phyloP scores from a whole-genome alignment of 2,888 invertebrate species.

The Coecobrya sp. region DNA sequence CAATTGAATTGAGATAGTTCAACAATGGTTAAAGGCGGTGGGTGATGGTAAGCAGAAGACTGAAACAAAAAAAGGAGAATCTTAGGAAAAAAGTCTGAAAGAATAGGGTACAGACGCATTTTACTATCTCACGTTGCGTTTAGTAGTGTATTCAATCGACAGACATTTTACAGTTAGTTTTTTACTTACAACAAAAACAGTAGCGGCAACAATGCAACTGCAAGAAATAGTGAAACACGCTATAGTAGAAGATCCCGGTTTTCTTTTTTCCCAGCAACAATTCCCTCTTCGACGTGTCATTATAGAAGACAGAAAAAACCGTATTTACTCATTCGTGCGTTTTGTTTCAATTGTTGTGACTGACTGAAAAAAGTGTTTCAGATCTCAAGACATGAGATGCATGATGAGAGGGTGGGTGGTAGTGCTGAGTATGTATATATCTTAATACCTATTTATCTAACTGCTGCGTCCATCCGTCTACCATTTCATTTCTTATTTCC shows the following conservation, averaged over 20 bases:
- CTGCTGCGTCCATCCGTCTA: not conserved
- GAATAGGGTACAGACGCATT: conserved; percentile 38
- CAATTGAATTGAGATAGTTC: conserved; percentile 40
- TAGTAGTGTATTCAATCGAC: conserved; percentile 1
- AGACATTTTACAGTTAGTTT: conserved; percentile 49
- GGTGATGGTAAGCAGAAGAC: conserved; percentile 17
- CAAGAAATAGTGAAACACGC: conserved; percentile 6
- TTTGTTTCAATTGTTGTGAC: conserved; percentile 34
- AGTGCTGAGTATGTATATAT: not conserved
- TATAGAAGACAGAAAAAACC: not conserved
- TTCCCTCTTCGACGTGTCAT: conserved; percentile 40
- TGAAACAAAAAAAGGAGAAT: conserved; percentile 27
- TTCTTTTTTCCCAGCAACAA: conserved; percentile 44
- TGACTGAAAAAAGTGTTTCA: conserved; percentile 20
- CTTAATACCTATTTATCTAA: not conserved
- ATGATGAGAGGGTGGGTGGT: not conserved
- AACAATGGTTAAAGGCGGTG: conserved; percentile 52
- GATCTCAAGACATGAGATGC: conserved; percentile 14
- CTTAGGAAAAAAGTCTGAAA: not conserved
- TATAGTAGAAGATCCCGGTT: conserved; percentile 19
- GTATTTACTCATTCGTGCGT: conserved; percentile 45
- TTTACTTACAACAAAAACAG: conserved; percentile 22
- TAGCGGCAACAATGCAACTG: conserved; percentile 24
- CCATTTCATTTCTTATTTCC: conserved; percentile 16
- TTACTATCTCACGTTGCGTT: not conserved